Evolutionary conservation across 1,140 invertebrate genomes (phyloP).

Genomic region (Caenorhabditis brenneri): DNA sequence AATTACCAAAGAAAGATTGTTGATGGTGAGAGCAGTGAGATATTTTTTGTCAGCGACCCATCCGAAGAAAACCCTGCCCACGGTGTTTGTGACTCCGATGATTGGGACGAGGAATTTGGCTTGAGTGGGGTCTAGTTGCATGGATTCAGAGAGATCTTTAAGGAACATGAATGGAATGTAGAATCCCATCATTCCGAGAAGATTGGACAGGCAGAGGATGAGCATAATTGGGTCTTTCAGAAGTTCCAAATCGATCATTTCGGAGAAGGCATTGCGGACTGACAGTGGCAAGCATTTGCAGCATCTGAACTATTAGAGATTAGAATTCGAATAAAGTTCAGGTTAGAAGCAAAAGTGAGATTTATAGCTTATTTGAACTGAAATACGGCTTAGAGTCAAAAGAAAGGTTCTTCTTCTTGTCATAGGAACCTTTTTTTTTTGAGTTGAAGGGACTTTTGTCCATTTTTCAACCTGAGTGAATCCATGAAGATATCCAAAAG

Average conservation of each 20-base stretch:
- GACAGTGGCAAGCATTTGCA: slow-evolving; percentile 65
- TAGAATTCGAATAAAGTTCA: too few relatives aligned
- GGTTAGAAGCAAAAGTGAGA: too few relatives aligned
- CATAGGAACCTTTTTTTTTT: too few relatives aligned
- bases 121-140: slow-evolving; percentile 67
- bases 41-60: slow-evolving; percentile 73
- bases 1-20: slow-evolving; percentile 89
- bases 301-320: too few relatives aligned
- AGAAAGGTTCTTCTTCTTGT: too few relatives aligned
- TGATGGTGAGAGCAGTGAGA: slow-evolving; percentile 87
- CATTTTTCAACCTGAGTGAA: too few relatives aligned
- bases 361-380: too few relatives aligned
- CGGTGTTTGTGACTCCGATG: slow-evolving; percentile 88
- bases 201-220: slow-evolving; percentile 88
- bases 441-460: too few relatives aligned
- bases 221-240: slow-evolving; percentile 89
- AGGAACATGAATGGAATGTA: slow-evolving; percentile 92
- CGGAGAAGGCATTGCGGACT: slow-evolving; percentile 71
- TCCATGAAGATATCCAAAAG: too few relatives aligned
- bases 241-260: slow-evolving; percentile 90
- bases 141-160: slow-evolving; percentile 71
- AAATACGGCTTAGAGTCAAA: too few relatives aligned
- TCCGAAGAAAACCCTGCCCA: slow-evolving; percentile 76
- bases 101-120: slow-evolving; percentile 81
- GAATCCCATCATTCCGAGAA: slow-evolving; percentile 93